Percentiles rank a stretch among this genome's conserved stretches.
These are phyloP conservation scores for Papilio helenus DNA, from an alignment of 1,140 invertebrate genomes.

Conservation along the genomic window DNA sequence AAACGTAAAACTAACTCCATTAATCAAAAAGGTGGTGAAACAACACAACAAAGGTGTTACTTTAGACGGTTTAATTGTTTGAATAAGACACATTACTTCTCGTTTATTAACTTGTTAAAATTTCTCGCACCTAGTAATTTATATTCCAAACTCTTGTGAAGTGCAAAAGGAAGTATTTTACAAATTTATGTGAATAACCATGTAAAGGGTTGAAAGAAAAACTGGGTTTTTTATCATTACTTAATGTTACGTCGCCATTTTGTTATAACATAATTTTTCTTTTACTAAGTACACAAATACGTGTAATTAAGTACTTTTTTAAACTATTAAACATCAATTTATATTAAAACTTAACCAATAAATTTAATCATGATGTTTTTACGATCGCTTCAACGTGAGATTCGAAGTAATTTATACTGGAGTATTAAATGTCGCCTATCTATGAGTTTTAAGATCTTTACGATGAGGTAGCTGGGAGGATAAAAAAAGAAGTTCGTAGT, in stretches of 20 bases:
- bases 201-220: too few relatives aligned
- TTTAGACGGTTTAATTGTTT: slow-evolving; percentile 57
- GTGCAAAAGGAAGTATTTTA: background rate
- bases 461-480: slow-evolving; percentile 42
- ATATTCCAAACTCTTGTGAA: background rate
- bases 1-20: background rate
- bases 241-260: background rate
- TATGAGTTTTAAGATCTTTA: slow-evolving; percentile 55
- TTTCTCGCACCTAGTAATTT: background rate
- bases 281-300: slow-evolving; percentile 25
- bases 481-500: slow-evolving; percentile 49
- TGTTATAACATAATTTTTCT: background rate
- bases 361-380: slow-evolving; percentile 44
- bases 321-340: slow-evolving; percentile 34
- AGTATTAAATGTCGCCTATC: slow-evolving; percentile 57
- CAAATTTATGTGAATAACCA: background rate
- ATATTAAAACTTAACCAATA: slow-evolving; percentile 42
- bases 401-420: slow-evolving; percentile 50
- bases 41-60: slow-evolving; percentile 49
- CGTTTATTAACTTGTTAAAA: background rate
- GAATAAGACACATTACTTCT: slow-evolving; percentile 36
- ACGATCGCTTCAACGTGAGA: slow-evolving; percentile 41
- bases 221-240: background rate
- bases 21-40: slow-evolving; percentile 50
- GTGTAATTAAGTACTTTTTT: slow-evolving; percentile 2